Base-by-base conservation (phyloP, 2,797 vertebrate species). In the Vipera ursinii region DNA sequence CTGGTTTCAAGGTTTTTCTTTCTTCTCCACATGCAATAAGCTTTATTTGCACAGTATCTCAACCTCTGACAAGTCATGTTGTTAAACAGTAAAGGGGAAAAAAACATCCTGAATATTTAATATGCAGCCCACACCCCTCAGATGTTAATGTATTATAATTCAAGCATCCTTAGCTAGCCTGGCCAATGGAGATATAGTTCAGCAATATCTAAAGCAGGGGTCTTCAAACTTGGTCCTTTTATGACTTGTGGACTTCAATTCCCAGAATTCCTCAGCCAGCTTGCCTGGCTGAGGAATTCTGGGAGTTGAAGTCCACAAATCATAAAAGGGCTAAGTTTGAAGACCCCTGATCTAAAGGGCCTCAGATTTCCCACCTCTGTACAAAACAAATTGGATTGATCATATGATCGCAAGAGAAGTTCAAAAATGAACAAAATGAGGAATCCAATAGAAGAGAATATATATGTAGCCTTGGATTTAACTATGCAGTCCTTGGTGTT, bases 11-110 rank as follows among this genome's bases (percentile, higher is more conserved):
- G 63, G 17, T 22, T 32, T 44, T 53, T 20, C 48, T 17, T 38
- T 20, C 44, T 48, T 15, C 3, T 13, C 15, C 5, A 17, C 13
- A 44, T 26, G 32, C 38, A 13, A 22, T 88, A 20, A 88, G 13
- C 9, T 60, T 57, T 87, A 38, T 56, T 63, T 17, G 6, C 12
- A 13, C 14, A 22, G 22, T 3, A 26, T 10, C 12, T 87, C 28
- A 65, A 32, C 12, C 15, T 57, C 14, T 14, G 48, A 12, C 28
- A 87, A 38, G 65, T 60, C 28, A 55, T 22, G 17, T 55, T 69
- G n/a, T 22, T 12, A 57, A 78, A 57, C 12, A 22, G 0, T 26
- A 32, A 60, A 20, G 24, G 13, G 9, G n/a, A 0, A 0, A 0
- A n/a, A 9, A 12, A 1, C 1, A 56, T 10, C 20, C 17, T n/a